phyloP scores from a whole-genome alignment of 2,797 vertebrate species.

The Loris lydekkerianus region DNA sequence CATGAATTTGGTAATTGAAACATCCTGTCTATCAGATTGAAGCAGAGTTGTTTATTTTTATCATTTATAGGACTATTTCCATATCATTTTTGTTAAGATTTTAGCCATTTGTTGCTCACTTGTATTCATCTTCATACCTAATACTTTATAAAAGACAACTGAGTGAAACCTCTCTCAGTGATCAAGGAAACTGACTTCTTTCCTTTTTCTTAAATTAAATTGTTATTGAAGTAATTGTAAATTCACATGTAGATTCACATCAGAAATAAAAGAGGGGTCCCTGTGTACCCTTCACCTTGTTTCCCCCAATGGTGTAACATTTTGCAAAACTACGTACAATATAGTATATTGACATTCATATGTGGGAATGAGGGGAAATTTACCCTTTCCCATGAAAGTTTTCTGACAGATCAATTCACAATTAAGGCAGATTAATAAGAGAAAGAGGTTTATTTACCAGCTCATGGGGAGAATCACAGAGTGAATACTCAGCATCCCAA shows the following conservation, averaged over 20 bases:
- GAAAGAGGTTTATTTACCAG: too few species aligned
- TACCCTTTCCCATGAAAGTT: too few species aligned
- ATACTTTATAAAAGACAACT: constrained; percentile 13
- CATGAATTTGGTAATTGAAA: background rate
- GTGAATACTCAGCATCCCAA: too few species aligned
- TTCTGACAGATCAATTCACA: too few species aligned
- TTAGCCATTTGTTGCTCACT: constrained; percentile 32
- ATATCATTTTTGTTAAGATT: constrained; percentile 22
- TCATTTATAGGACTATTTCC: background rate
- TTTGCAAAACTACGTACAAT: constrained; percentile 3
- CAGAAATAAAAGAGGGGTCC: background rate
- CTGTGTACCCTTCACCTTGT: background rate
- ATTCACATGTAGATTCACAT: background rate
- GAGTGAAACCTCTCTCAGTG: constrained; percentile 20
- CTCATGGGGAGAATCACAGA: too few species aligned
- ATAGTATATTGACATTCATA: background rate
- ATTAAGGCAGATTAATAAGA: too few species aligned
- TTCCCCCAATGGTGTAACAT: background rate
- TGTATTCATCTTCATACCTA: constrained; percentile 39
- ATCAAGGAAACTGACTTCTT: background rate
- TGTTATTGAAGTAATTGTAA: constrained; percentile 50
- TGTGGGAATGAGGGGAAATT: too few species aligned
- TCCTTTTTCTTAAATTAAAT: constrained; percentile 8
- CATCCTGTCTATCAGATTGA: background rate
- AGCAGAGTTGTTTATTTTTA: background rate